phyloP scores from a whole-genome alignment of 2,113 vertebrate species.

The Ranitomeya variabilis region DNA sequence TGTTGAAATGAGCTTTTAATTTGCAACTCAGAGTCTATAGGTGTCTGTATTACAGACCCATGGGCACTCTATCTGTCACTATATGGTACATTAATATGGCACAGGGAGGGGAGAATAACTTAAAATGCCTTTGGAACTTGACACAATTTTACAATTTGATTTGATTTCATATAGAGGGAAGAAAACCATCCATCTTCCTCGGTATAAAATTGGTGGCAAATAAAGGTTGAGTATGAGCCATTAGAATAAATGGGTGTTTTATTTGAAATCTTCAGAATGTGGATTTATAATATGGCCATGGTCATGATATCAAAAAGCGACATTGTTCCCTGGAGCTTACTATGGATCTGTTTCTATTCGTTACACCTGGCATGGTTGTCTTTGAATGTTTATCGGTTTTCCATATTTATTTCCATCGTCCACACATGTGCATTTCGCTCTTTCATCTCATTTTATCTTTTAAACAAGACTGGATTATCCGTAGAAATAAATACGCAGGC shows the following conservation, averaged over 20 bases:
- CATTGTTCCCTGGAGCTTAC: neutral
- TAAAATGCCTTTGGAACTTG: too few species aligned
- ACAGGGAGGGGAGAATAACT: too few species aligned
- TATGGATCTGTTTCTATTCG: neutral
- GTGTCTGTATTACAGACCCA: too few species aligned
- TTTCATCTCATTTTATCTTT: conserved; percentile 20
- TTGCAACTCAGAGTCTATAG: too few species aligned
- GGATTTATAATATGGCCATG: neutral
- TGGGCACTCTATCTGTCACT: too few species aligned
- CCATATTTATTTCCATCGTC: neutral
- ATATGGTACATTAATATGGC: too few species aligned
- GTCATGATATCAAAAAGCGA: neutral
- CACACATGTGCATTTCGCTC: neutral
- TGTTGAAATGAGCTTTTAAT: too few species aligned
- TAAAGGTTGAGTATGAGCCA: neutral
- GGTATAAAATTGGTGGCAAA: neutral
- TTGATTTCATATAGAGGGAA: too few species aligned
- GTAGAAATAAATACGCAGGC: conserved; percentile 1
- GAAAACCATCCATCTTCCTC: too few species aligned
- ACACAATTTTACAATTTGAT: too few species aligned
- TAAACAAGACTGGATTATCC: conserved; percentile 1
- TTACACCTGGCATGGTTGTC: conserved; percentile 24
- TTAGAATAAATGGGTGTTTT: neutral
- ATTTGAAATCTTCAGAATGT: neutral
- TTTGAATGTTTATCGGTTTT: conserved; percentile 17